Conservation (phyloP, 1,140 invertebrate species). For the Globodera rostochiensis region DNA sequence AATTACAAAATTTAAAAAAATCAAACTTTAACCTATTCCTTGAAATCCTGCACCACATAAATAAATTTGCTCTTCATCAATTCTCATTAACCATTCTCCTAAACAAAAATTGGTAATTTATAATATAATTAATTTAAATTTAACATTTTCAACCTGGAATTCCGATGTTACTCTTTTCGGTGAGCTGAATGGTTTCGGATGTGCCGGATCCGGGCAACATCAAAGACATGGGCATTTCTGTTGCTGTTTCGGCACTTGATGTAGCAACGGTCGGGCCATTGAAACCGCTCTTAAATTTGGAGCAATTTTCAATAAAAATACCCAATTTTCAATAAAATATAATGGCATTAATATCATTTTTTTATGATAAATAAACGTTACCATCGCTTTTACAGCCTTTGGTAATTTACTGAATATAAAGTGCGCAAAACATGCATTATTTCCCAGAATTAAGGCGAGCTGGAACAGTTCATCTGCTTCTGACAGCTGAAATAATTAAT, state of each 20-base stretch:
- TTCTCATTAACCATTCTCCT: slow-evolving; percentile 48
- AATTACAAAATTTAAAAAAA: neutral
- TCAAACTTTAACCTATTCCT: slow-evolving; percentile 34
- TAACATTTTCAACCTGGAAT: slow-evolving; percentile 34
- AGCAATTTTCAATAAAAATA: neutral
- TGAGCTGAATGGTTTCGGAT: slow-evolving; percentile 33
- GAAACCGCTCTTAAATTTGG: slow-evolving; percentile 49
- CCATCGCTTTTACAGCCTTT: neutral
- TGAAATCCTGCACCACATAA: slow-evolving; percentile 56
- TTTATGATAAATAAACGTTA: neutral
- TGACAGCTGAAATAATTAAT: slow-evolving; percentile 25
- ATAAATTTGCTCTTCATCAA: slow-evolving; percentile 50
- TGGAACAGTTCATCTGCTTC: slow-evolving; percentile 49
- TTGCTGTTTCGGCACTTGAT: slow-evolving; percentile 19
- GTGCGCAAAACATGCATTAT: slow-evolving; percentile 55
- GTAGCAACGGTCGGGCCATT: slow-evolving; percentile 32
- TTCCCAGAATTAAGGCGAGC: slow-evolving; percentile 52
- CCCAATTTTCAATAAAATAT: neutral
- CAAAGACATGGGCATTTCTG: slow-evolving; percentile 31
- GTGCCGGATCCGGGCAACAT: slow-evolving; percentile 52
- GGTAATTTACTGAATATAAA: slow-evolving; percentile 54
- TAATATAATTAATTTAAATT: neutral
- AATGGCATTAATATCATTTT: neutral
- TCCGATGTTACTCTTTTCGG: slow-evolving; percentile 56
- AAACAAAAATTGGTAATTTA: neutral